A percentile compares a stretch with the other conserved stretches of the same genome.
phyloP scores from a whole-genome alignment of 2,113 vertebrate species.

The Haemorhous mexicanus region DNA sequence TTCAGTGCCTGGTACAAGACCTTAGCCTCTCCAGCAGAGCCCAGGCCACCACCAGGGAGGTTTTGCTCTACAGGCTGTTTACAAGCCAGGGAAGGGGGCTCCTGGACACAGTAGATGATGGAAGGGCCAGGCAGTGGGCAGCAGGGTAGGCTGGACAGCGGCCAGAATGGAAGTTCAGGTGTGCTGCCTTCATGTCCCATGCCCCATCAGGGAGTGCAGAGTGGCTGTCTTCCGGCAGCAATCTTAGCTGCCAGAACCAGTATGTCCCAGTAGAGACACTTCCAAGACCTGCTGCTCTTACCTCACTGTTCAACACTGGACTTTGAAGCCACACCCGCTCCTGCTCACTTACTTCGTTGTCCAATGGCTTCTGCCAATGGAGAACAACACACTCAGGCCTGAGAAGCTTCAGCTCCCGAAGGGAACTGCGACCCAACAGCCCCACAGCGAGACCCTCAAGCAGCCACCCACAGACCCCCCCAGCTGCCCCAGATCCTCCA shows the following conservation, averaged over 20 bases:
- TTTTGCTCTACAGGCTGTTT: not conserved
- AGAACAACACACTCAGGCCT: fast-evolving
- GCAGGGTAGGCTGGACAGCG: not conserved
- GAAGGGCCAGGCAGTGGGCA: not conserved
- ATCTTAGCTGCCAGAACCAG: not conserved
- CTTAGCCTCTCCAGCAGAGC: not conserved
- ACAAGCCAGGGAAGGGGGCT: not conserved
- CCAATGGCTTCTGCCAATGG: not conserved
- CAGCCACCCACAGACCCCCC: not conserved
- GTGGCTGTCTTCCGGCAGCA: not conserved
- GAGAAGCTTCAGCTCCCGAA: not conserved
- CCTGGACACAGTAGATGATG: not conserved
- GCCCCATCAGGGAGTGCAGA: not conserved
- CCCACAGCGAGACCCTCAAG: not conserved
- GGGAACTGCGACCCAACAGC: not conserved
- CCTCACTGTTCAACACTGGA: fast-evolving
- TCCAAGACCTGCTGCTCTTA: not conserved
- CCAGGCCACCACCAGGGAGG: not conserved
- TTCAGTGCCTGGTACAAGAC: not conserved
- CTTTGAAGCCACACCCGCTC: fast-evolving
- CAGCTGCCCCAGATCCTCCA: not conserved
- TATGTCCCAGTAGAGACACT: not conserved
- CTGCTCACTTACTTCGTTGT: fast-evolving
- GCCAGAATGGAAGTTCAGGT: not conserved
- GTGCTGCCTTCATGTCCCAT: not conserved